phyloP scores from a whole-genome alignment of 1,140 invertebrate species.

The Tetramorium simillimum region DNA sequence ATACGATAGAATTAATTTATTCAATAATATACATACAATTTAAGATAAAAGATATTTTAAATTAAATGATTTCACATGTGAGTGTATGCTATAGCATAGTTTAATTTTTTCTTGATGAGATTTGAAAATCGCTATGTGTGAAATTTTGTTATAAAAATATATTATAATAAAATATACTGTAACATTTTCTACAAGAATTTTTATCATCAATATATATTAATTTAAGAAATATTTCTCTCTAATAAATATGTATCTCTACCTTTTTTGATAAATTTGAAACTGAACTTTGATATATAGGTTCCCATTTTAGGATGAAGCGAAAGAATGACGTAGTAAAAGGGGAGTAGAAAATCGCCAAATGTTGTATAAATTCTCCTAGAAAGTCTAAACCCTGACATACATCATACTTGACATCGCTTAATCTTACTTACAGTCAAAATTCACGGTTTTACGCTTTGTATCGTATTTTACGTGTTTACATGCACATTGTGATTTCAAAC shows the following conservation, averaged over 20 bases:
- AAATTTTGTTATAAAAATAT: no score
- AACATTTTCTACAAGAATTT: not conserved
- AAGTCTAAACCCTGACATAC: conserved; percentile 62
- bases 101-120: no score
- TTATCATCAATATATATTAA: not conserved
- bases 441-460: conserved; percentile 46
- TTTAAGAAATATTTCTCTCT: not conserved
- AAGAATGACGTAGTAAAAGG: conserved; percentile 24
- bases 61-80: no score
- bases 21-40: no score
- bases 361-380: conserved; percentile 67
- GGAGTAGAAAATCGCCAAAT: conserved; percentile 57
- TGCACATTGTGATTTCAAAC: not conserved
- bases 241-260: not conserved
- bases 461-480: not conserved
- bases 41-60: no score
- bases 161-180: no score
- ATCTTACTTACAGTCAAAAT: conserved; percentile 69
- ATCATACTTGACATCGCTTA: conserved; percentile 60
- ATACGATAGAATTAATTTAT: no score
- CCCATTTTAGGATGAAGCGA: not conserved
- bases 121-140: no score
- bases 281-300: conserved; percentile 5
- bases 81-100: no score
- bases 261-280: not conserved